A percentile compares a stretch with the other conserved stretches of the same genome.
phyloP scores from a whole-genome alignment of 2,113 vertebrate species.

The Andinoacara biseriatus region DNA sequence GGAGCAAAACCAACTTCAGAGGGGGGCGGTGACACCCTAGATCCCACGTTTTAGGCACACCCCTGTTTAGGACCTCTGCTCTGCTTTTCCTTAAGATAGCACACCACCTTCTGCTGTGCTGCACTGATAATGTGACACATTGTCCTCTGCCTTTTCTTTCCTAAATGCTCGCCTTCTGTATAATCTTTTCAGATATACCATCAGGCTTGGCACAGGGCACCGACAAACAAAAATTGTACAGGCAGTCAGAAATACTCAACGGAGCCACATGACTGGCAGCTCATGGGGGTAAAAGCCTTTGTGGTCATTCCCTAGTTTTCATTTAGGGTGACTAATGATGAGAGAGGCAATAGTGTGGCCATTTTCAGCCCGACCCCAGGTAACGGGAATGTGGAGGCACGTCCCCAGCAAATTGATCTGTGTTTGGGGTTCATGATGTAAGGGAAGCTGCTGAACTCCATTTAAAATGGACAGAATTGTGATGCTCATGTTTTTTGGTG shows the following conservation, averaged over 20 bases:
- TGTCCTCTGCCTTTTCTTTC: background rate
- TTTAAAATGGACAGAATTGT: background rate
- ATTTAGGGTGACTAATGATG: constrained; percentile 1
- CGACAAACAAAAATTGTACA: background rate
- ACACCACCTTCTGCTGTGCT: background rate
- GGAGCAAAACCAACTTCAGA: background rate
- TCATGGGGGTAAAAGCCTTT: background rate
- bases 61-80: constrained; percentile 7
- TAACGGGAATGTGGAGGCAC: constrained; percentile 2
- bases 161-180: constrained; percentile 1
- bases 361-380: constrained; percentile 10
- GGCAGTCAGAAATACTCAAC: background rate
- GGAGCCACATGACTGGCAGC: background rate
- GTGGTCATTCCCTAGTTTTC: background rate
- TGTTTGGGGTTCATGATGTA: background rate
- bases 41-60: background rate
- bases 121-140: background rate
- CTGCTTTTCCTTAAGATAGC: constrained; percentile 8
- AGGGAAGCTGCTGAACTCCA: background rate
- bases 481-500: constrained; percentile 21
- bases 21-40: background rate
- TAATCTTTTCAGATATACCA: constrained; percentile 30
- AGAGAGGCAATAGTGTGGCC: background rate
- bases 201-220: background rate
- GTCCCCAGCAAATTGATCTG: background rate